Base-by-base conservation (phyloP, 2,888 invertebrate species). In the Xanthostigma xanthostigma region DNA sequence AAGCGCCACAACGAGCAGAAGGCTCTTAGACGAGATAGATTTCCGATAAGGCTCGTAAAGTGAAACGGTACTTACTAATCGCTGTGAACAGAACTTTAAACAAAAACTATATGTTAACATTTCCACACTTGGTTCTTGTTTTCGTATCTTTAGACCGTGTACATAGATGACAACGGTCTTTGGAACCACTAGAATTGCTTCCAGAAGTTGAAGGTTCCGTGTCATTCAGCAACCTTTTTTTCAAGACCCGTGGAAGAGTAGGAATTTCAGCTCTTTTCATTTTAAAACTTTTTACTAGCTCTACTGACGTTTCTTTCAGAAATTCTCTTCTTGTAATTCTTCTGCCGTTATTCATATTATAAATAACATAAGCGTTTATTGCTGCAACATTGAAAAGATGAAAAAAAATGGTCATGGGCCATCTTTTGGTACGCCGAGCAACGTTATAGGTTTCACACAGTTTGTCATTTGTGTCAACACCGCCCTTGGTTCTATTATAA, bases 341-440 rank as follows among this genome's bases (percentile, higher is more conserved):
- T 45, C 35, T 43, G 40, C 41, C 47, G 44, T 50, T 49, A 45
- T 49, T 53, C 36, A 46, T 45, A 40, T 41, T 44, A 44, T 50
- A 48, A 50, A 53, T 42, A 41, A 53, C 51, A 44, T 50, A 49
- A 41, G 53, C 53, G 41, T 53, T 54, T 42, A 53, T 47, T 42
- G 41, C 53, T 42, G 40, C 51, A 44, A 50, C 52, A 50, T 54
- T 54, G 41, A 56, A 34, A 45, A 57, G 46, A 37, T 51, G 49
- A 51, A 53, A 57, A 53, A 57, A 52, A 45, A 52, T 49, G 14
- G 51, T 49, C 42, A 52, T 12, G 14, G 49, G 51, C 51, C 55
- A 57, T 52, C 56, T 55, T 53, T 55, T 50, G 46, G 54, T 55
- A 50, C 50, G 49, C 53, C 56, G 49, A 44, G 49, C 52, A 49